Base-by-base conservation (phyloP, 2,797 vertebrate genomes). In the Coilia nasus region DNA sequence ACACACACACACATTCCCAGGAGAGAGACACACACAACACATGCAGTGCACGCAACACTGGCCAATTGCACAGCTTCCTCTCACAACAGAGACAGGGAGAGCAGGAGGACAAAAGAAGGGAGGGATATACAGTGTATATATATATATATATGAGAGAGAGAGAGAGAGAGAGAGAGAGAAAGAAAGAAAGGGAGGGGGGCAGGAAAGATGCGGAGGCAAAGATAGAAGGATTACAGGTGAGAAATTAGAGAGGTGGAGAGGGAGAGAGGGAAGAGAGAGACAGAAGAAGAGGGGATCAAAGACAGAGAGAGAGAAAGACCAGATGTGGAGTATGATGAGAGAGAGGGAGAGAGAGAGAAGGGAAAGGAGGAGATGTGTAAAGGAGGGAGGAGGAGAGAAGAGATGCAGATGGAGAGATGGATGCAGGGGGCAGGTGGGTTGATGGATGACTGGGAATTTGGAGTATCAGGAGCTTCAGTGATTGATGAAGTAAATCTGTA, bases 31-130 rank as follows among this genome's bases (percentile, higher is more conserved):
- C 35, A 54, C 50, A 54, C 50, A 47, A n/a, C 59, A 80, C 86
- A 86, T 41, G 35, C 35, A 41, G 54, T 82, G 84, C 56, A n/a
- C 64, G 71, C 86, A 86, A 81, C 88, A 88, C 83, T 86, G 88
- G 88, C 85, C 87, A 84, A 90, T 91, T 91, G 91, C 91, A 89
- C 88, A 90, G 75, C 25, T 83, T 86, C 57, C 1, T 6, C 19
- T 10, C 19, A 44, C 35, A 21, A 2, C n/a, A 82, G 35, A 83
- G 50, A 21, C 46, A 83, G 54, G 3, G 57, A 59, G 46, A 59
- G 25, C 12, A 11, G 17, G 64, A 71, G 64, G 7, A 54, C 9
- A 54, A 7, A 9, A 14, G 50, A 7, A 54, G 7, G 50, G 9
- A 9, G n/a, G n/a, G n/a, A n/a, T n/a, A n/a, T n/a, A n/a, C n/a